These are phyloP conservation scores for Phataginus tricuspis DNA, from an alignment of 2,797 vertebrate species.

Conservation along the genomic window DNA sequence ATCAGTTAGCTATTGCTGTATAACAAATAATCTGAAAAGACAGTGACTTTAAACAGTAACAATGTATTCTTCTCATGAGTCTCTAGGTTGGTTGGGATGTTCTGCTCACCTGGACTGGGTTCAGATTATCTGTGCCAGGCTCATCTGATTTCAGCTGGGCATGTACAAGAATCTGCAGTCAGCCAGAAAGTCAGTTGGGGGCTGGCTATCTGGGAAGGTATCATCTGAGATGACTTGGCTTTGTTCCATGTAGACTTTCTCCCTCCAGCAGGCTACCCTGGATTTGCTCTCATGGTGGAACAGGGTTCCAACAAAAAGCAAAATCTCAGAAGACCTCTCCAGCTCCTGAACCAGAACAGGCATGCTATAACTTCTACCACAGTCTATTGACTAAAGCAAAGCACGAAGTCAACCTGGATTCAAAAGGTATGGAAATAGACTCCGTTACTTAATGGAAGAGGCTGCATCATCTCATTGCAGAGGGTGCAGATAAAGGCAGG, in stretches of 20 bases:
- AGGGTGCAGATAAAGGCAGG: background rate
- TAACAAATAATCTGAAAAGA: constrained; percentile 39
- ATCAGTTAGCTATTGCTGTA: constrained; percentile 34
- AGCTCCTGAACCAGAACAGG: background rate
- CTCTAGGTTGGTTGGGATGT: background rate
- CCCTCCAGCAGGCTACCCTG: background rate
- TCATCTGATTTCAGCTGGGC: background rate
- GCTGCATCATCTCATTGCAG: background rate
- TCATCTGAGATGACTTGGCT: background rate
- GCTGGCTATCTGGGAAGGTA: background rate
- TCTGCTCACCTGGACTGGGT: background rate
- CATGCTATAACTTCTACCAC: background rate
- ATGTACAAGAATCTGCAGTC: background rate
- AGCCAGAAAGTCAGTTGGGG: background rate
- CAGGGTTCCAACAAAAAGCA: background rate
- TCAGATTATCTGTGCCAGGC: background rate
- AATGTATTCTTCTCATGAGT: background rate
- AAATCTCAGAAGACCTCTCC: background rate
- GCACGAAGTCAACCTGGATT: background rate
- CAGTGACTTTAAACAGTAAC: background rate
- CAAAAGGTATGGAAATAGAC: background rate
- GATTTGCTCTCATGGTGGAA: background rate
- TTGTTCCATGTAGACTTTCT: background rate
- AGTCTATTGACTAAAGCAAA: background rate
- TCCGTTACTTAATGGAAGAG: background rate